Base-by-base conservation (phyloP, 53 echinoderm and acorn worm genomes). In the Antedon mediterranea region DNA sequence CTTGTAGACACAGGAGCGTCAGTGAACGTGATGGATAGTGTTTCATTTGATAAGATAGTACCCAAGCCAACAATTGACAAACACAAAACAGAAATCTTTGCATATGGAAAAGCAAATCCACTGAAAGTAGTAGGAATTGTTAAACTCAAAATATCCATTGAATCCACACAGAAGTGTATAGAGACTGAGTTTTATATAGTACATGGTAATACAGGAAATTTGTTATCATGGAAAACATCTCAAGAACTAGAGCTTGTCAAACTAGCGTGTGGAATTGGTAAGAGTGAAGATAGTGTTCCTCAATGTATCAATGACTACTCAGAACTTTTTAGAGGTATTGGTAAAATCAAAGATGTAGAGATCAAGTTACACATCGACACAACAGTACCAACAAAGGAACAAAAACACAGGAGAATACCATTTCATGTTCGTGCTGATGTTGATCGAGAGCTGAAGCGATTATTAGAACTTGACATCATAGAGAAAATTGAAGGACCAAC, bases 391-490 rank as follows among this genome's bases (percentile, higher is more conserved):
- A 83, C 89, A 29, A 83, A 83, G 73, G 77, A 76, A 29, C 89
- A 85, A 43, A 85, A 82, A 34, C 85, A 85, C 31, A 43, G 89
- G 28, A 43, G 78, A 28, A 76, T 89, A 29, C 89, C 83, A 3
- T 89, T 89, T 73, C 80, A 89, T 30, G 78, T 83, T 0, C 76
- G 83, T n/a, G 72, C 84, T 75, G 87, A 87, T 79, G 89, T 85
- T 15, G 85, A 89, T 29, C 71, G 33, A 28, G 85, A 85, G 73
- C 79, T 89, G 0, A 32, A 82, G 13, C 76, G 83, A 29, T 42
- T 89, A 29, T 74, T 81, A 74, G 79, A 85, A 4, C 71, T 32
- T 3, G 74, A 30, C 13, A 73, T 73, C 3, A 73, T 73, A 73
- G 74, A 73, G 30, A 75, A 20, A 82, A 23, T 57, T 18, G 57